phyloP scores from a whole-genome alignment of 2,113 vertebrate genomes.

The Rhea pennata region DNA sequence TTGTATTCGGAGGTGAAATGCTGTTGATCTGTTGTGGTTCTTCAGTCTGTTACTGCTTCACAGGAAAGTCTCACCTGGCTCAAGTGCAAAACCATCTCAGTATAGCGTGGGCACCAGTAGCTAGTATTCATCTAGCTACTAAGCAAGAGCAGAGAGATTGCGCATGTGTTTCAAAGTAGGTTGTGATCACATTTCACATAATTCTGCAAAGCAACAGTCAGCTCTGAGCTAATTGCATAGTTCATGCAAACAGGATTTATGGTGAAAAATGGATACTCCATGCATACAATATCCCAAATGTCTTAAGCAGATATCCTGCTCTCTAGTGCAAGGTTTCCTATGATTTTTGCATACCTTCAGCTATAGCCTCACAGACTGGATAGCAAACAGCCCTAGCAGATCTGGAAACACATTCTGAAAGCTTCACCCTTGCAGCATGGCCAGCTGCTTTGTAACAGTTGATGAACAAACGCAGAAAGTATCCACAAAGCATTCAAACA shows the following conservation, averaged over 20 bases:
- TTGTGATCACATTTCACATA: not conserved
- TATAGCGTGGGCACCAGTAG: not conserved
- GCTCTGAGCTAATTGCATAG: not conserved
- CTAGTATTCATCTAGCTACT: not conserved
- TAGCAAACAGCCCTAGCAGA: not conserved
- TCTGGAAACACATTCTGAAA: constrained; percentile 43
- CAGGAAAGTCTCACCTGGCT: not conserved
- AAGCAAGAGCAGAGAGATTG: constrained; percentile 28
- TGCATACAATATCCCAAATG: not conserved
- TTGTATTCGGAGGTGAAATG: not conserved
- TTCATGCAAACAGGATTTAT: constrained; percentile 4
- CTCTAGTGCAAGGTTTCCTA: not conserved
- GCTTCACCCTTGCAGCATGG: not conserved
- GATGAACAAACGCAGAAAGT: constrained; percentile 58
- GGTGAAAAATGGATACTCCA: not conserved
- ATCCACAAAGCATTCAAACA: not conserved
- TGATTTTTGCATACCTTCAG: not conserved
- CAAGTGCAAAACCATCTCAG: not conserved
- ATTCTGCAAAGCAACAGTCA: not conserved
- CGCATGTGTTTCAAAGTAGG: not conserved
- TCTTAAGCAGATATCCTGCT: not conserved
- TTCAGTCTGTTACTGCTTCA: not conserved
- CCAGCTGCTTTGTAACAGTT: constrained; percentile 34
- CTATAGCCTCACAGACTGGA: not conserved
- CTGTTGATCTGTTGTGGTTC: not conserved